Base-by-base conservation (phyloP, 2,797 vertebrate species). In the Esox lucius region DNA sequence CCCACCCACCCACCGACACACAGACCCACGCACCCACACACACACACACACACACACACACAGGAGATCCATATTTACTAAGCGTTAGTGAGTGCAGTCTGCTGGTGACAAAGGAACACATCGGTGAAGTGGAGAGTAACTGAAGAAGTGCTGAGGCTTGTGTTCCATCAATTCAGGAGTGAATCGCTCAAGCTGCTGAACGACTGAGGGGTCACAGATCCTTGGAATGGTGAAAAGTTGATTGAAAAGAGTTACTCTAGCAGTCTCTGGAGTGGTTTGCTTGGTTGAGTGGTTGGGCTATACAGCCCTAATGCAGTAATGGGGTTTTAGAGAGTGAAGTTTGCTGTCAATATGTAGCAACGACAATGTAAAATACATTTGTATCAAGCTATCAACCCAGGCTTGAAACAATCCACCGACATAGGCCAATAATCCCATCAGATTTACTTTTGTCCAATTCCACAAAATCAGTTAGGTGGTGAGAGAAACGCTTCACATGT, bases 101-200 rank as follows among this genome's bases (percentile, higher is more conserved):
- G 85, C 72, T 46, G 73, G 77, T 90, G 91, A 92, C 91, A 89
- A 83, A 81, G 83, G 78, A 86, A 91, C 91, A 91, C 90, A 93
- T 92, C 86, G 87, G 42, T 79, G 68, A 76, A 75, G 48, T 71
- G 62, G 81, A 69, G 3, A 7, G 68, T 70, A 39, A 71, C 39
- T 24, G 28, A 15, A 24, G 59, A 48, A 72, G 76, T 68, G 62
- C 49, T 75, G 62, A 35, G 70, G 24, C 70, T 31, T 73, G 67
- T 69, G 65, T 86, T 87, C 83, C 85, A 88, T 91, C 85, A 87
- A 84, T 89, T 80, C 84, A 65, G 71, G 78, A 81, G 81, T 65
- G 81, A 39, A 39, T 86, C 88, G 87, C 78, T 77, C 68, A 19
- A 75, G 83, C 87, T 84, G 89, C 85, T 88, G 84, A 81, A 46